A percentile compares a stretch with the other conserved stretches of the same genome.
Conservation (phyloP, 2,888 invertebrate genomes). For the Ochropleura plecta region DNA sequence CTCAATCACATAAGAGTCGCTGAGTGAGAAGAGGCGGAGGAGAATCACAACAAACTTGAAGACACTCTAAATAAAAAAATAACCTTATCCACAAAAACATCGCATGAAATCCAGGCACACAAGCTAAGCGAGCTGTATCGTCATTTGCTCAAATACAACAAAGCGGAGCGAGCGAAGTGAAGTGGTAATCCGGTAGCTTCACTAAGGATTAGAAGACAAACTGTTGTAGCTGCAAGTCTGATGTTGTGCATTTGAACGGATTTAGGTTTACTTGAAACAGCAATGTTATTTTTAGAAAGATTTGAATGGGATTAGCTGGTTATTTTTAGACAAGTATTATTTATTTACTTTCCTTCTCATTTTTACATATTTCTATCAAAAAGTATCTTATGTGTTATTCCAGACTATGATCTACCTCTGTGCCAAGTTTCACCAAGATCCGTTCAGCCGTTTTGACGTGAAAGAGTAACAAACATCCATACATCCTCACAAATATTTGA, state of each 20-base stretch:
- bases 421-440: too few species aligned
- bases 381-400: too few species aligned
- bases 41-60: not conserved
- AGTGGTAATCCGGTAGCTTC: slow-evolving; percentile 38
- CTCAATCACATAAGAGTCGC: too few species aligned
- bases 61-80: not conserved
- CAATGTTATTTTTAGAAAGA: slow-evolving; percentile 1
- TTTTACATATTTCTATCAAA: too few species aligned
- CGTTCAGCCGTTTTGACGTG: too few species aligned
- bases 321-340: too few species aligned
- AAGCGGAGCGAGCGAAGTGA: slow-evolving; percentile 13
- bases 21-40: too few species aligned
- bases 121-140: slow-evolving; percentile 7
- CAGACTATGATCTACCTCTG: too few species aligned
- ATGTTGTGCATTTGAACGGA: slow-evolving; percentile 9
- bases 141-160: slow-evolving; percentile 2
- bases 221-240: slow-evolving; percentile 43
- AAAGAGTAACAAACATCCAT: too few species aligned
- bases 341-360: too few species aligned
- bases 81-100: not conserved
- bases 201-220: slow-evolving; percentile 36
- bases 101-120: slow-evolving; percentile 1
- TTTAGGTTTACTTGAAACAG: slow-evolving; percentile 16
- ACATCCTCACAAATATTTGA: too few species aligned
- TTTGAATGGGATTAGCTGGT: not conserved